Evolutionary conservation across 2,113 vertebrate species (phyloP), one percentile per base, ranked within the genome.

Genomic region (Penelope pileata): DNA sequence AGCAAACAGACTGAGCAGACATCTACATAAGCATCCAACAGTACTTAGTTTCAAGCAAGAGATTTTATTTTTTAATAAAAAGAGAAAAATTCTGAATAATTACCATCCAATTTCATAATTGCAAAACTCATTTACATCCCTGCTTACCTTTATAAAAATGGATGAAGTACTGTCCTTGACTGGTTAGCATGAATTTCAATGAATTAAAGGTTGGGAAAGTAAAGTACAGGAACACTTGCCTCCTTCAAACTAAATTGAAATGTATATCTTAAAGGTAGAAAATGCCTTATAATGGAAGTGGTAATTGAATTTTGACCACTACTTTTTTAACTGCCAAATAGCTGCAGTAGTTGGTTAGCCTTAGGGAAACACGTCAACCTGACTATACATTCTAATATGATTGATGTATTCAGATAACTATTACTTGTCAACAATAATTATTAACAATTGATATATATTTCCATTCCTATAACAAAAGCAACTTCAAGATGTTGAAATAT

Each of bases 391-490:
- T 97, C 91, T 97, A 97, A 96, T 93, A 96, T 97, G 96, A 97
- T 84, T 90, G 97, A 96, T 95, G 95, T 96, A 91, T 90, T 98
- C 96, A 94, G 87, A 90, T 97, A 97, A 97, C 94, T 97, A 98
- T 96, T 97, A 97, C 91, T 97, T 97, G 93, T 97, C 97, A 98
- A 97, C 96, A 97, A 90, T 98, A 97, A 96, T 97, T 96, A 97
- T 97, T 97, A 98, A 97, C 96, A 95, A 97, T 98, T 97, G 94
- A 96, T 98, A 98, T 97, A 98, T 97, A 97, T 96, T 98, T 97
- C 96, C 96, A 98, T 98, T 98, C 97, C 97, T 96, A 97, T 97
- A 97, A 97, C 92, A 98, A 98, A 97, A 98, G 94, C 93, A 97
- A 97, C 77, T 92, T 97, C 78, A 95, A 95, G 96, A 95, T 97